Percentiles rank a stretch among this genome's conserved stretches.
Conservation (phyloP, 2,113 vertebrate species). For the Nibea coibor region DNA sequence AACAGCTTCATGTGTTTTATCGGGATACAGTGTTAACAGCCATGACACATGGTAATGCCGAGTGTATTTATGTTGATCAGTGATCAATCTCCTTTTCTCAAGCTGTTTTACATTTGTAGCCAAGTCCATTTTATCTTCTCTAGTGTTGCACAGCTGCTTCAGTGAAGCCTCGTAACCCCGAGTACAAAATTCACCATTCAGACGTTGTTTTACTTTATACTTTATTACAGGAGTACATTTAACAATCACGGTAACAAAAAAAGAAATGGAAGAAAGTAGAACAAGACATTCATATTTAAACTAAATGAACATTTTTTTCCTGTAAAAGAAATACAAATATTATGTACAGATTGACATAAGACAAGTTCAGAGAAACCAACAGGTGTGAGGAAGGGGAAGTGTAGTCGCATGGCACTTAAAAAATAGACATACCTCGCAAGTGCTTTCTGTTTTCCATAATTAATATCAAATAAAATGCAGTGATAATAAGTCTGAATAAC, state of each 20-base stretch:
- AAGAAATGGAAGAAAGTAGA: constrained; percentile 80
- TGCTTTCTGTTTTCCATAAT: constrained; percentile 90
- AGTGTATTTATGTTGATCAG: not conserved
- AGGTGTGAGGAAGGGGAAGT: constrained; percentile 76
- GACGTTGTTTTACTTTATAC: constrained; percentile 77
- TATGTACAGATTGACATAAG: constrained; percentile 90
- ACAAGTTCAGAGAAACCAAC: constrained; percentile 82
- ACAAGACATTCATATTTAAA: constrained; percentile 90
- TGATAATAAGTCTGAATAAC: constrained; percentile 88
- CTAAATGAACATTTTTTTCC: constrained; percentile 79
- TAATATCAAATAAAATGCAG: constrained; percentile 92
- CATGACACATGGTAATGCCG: no score
- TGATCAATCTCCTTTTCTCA: not conserved
- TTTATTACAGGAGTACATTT: constrained; percentile 91
- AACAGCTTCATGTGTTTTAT: not conserved
- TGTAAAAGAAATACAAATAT: constrained; percentile 87
- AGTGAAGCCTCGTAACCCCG: no score
- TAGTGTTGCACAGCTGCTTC: not conserved
- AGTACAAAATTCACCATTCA: not conserved
- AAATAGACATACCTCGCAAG: constrained; percentile 90
- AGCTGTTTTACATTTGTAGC: not conserved
- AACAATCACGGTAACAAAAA: constrained; percentile 87
- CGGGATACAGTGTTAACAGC: not conserved
- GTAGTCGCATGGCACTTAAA: constrained; percentile 89
- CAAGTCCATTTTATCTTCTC: not conserved